Percentiles rank a stretch among this genome's conserved stretches.
phyloP scores from a whole-genome alignment of 2,113 vertebrate genomes.

The Megaceryle maxima region DNA sequence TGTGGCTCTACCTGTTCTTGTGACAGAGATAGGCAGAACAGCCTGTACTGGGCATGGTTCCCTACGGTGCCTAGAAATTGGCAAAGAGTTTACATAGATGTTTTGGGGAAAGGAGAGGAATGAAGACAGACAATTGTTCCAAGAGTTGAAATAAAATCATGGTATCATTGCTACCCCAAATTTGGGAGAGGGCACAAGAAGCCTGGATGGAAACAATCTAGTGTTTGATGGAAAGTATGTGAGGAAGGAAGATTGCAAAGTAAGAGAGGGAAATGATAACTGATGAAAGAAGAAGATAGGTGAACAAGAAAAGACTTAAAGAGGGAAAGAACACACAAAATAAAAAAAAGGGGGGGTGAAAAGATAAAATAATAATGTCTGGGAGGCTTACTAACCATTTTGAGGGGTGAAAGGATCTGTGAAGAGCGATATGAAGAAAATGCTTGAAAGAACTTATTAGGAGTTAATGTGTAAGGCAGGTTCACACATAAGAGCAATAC shows the following conservation, averaged over 20 bases:
- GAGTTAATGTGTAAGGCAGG: not conserved
- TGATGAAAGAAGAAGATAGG: not conserved
- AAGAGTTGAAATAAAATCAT: not conserved
- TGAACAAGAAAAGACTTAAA: not conserved
- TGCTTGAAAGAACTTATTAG: not conserved
- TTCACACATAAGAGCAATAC: not conserved
- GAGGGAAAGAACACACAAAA: not conserved
- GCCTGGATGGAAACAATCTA: not conserved
- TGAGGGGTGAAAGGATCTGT: not conserved
- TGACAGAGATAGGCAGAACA: fast-evolving
- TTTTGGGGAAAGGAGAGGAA: not conserved
- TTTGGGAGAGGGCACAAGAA: not conserved
- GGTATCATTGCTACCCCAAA: not conserved
- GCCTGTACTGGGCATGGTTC: fast-evolving
- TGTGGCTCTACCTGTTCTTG: fast-evolving
- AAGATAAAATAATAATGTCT: not conserved
- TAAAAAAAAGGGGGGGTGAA: not conserved
- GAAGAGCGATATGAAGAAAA: not conserved
- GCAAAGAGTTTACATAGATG: fast-evolving
- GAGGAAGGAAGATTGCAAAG: not conserved
- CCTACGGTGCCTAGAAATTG: not conserved
- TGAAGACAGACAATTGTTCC: not conserved
- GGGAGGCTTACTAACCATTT: not conserved
- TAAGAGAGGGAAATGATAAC: not conserved
- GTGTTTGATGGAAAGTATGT: not conserved